phyloP scores from a whole-genome alignment of 1,140 invertebrate genomes.

The Drosophila arawakana region DNA sequence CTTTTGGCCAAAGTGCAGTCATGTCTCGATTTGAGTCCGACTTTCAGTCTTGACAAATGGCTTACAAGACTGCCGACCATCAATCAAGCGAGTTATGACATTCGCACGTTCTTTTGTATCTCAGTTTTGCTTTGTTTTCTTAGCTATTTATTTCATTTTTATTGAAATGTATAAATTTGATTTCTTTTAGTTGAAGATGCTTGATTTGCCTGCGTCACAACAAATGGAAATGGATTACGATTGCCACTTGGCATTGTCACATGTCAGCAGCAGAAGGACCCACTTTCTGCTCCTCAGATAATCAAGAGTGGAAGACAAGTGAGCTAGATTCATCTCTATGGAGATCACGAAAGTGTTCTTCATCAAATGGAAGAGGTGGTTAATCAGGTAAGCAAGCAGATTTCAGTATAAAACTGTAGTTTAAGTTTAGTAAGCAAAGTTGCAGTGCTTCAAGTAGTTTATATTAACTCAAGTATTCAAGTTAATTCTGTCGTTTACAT shows the following conservation, averaged over 20 bases:
- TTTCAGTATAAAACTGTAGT: no score
- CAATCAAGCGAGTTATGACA: constrained; percentile 76
- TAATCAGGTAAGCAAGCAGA: not conserved
- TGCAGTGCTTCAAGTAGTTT: no score
- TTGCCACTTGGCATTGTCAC: constrained; percentile 52
- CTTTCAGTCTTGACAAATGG: constrained; percentile 64
- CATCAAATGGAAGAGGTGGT: not conserved
- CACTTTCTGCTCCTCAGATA: not conserved
- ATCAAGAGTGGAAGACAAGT: not conserved
- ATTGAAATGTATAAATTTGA: constrained; percentile 61
- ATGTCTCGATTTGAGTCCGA: constrained; percentile 26
- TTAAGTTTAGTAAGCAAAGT: no score
- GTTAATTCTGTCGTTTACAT: no score
- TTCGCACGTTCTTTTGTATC: constrained; percentile 57
- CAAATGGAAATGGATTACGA: constrained; percentile 11
- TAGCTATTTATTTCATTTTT: constrained; percentile 44
- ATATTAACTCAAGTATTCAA: no score
- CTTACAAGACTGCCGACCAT: constrained; percentile 67
- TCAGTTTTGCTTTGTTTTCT: constrained; percentile 32
- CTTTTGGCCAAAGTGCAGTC: constrained; percentile 63
- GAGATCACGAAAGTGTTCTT: constrained; percentile 4
- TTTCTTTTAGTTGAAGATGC: constrained; percentile 36
- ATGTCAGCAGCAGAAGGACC: constrained; percentile 49
- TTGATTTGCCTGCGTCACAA: constrained; percentile 31
- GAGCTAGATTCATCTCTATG: not conserved